These are phyloP conservation scores for Stichodactyla helianthus DNA, from an alignment of 64 coral and sea anemone species.

Conservation along the genomic window DNA sequence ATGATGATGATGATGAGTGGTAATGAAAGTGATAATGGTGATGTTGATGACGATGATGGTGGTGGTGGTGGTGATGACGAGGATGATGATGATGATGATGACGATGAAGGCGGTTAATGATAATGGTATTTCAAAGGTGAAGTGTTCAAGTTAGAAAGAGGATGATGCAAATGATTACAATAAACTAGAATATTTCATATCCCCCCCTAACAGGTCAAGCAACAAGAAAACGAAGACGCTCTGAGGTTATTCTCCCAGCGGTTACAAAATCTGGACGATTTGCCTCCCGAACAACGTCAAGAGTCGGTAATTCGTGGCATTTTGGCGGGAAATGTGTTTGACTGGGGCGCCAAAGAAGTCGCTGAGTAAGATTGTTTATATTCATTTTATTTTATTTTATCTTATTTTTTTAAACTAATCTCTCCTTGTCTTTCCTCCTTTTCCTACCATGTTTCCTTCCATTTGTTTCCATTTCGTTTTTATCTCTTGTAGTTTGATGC, in stretches of 20 bases:
- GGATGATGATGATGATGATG: not conserved
- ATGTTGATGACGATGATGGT: not conserved
- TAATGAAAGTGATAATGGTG: not conserved
- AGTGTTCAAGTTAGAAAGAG: not conserved
- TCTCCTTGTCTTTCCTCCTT: not conserved
- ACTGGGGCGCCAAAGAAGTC: slow-evolving; percentile 97
- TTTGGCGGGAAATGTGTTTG: slow-evolving; percentile 95
- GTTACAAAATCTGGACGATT: slow-evolving; percentile 47
- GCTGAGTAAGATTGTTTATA: slow-evolving; percentile 55
- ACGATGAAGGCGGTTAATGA: not conserved
- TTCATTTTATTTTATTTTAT: not conserved
- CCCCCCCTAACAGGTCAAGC: slow-evolving; percentile 58
- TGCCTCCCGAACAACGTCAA: slow-evolving; percentile 62
- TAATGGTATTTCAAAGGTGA: not conserved
- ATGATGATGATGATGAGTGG: not conserved
- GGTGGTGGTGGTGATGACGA: not conserved
- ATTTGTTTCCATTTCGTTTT: not conserved
- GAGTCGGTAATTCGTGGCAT: slow-evolving; percentile 69
- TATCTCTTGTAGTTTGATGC: no score
- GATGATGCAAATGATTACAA: not conserved
- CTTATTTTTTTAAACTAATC: not conserved
- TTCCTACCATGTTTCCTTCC: not conserved
- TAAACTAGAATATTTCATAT: not conserved
- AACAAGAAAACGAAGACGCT: slow-evolving; percentile 92
- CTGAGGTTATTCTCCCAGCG: slow-evolving; percentile 59